These are phyloP conservation scores for Scleropages formosus DNA, from an alignment of 2,797 vertebrate species.

Conservation along the genomic window DNA sequence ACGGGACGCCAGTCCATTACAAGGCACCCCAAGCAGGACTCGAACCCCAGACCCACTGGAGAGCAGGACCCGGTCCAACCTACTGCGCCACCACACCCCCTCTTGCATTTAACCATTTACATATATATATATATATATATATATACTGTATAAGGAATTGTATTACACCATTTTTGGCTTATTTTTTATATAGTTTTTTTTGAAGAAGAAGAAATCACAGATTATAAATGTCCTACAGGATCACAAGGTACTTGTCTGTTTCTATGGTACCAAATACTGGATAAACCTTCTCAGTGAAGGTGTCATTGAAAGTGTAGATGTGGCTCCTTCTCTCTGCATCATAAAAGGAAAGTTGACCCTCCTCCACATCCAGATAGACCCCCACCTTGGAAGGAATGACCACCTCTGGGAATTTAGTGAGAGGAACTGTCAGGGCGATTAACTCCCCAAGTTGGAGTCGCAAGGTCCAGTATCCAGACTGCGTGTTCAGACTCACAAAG, in stretches of 20 bases:
- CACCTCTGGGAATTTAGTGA: conserved; percentile 32
- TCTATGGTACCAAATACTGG: conserved; percentile 47
- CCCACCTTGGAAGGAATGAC: conserved; percentile 34
- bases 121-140: too few species aligned
- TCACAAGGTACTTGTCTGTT: conserved; percentile 32
- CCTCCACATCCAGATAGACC: conserved; percentile 40
- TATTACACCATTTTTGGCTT: too few species aligned
- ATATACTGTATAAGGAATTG: too few species aligned
- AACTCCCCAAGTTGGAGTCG: conserved; percentile 37
- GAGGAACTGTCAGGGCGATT: conserved; percentile 39
- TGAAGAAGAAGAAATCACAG: too few species aligned
- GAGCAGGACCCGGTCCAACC: too few species aligned
- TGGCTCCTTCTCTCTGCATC: conserved; percentile 29
- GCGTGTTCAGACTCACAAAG: conserved; percentile 36
- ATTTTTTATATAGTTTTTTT: too few species aligned
- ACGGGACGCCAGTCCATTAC: too few species aligned
- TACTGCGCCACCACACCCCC: too few species aligned
- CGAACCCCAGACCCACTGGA: too few species aligned
- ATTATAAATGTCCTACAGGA: conserved; percentile 18
- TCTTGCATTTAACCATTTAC: too few species aligned
- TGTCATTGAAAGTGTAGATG: conserved; percentile 41
- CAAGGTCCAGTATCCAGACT: conserved; percentile 43
- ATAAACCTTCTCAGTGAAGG: conserved; percentile 34
- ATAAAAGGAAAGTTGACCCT: conserved; percentile 44
- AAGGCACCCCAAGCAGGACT: too few species aligned